Evolutionary conservation across 2,113 vertebrate species (phyloP).

Genomic region (Grallaria varia): DNA sequence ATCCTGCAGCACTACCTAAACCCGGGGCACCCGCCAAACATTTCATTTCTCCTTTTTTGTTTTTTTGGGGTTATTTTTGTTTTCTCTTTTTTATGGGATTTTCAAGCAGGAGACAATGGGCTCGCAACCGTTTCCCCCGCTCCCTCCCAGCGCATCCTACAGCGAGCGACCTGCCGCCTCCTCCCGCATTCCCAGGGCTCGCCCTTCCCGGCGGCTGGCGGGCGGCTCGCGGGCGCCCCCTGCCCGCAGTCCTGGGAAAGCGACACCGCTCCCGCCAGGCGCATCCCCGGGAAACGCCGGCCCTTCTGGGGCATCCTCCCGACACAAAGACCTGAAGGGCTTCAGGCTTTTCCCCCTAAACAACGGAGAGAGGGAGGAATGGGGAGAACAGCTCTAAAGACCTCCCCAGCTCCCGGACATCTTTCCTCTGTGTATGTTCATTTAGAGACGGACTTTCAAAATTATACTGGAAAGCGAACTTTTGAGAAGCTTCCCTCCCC

Average conservation of each 20-base stretch:
- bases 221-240: background rate
- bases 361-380: background rate
- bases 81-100: no score
- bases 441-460: background rate
- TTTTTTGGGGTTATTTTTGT: no score
- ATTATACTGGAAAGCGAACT: accelerated
- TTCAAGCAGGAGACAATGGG: accelerated
- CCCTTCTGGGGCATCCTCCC: accelerated
- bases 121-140: accelerated
- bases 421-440: accelerated
- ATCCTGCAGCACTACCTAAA: no score
- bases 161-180: no score
- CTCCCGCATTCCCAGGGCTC: background rate
- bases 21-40: background rate
- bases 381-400: background rate
- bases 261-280: accelerated
- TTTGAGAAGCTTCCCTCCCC: background rate
- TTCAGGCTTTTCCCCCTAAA: no score
- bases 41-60: accelerated
- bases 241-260: background rate
- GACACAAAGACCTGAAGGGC: accelerated
- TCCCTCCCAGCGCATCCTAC: no score
- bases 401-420: background rate
- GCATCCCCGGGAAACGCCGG: accelerated
- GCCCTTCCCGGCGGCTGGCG: background rate